Conservation (phyloP, 2,113 vertebrate genomes). For the Dromiciops gliroides region DNA sequence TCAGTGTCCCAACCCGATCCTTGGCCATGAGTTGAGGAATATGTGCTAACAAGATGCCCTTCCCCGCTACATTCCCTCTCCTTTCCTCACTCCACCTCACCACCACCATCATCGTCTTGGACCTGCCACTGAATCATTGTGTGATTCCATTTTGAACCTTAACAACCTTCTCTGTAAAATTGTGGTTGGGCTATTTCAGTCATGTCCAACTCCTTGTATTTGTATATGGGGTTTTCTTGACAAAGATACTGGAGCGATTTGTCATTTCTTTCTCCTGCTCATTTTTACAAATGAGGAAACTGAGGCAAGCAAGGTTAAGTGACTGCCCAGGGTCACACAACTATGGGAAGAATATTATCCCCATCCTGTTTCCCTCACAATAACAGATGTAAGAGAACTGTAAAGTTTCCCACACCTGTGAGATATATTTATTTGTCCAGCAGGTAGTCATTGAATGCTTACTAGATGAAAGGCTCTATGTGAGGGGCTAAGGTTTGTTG, state of each 20-base stretch:
- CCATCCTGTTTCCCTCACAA: not conserved
- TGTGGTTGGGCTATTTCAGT: not conserved
- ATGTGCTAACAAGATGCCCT: not conserved
- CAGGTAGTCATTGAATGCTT: not conserved
- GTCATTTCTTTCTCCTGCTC: not conserved
- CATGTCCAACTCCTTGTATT: not conserved
- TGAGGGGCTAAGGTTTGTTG: not conserved
- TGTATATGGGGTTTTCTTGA: not conserved
- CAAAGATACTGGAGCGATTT: no score
- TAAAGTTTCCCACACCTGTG: not conserved
- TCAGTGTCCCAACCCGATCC: not conserved
- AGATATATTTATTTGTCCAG: not conserved
- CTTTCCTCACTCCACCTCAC: not conserved
- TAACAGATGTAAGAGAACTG: not conserved
- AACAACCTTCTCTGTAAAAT: not conserved
- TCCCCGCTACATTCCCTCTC: not conserved
- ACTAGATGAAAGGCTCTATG: not conserved
- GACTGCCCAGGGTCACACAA: not conserved
- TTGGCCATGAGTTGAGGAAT: not conserved
- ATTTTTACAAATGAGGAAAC: not conserved
- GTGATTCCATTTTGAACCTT: not conserved
- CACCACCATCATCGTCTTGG: not conserved
- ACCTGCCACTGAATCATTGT: not conserved
- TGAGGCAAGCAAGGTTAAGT: not conserved
- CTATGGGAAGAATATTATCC: not conserved